Conservation (phyloP, 2,797 vertebrate genomes). For the Cuculus canorus region DNA sequence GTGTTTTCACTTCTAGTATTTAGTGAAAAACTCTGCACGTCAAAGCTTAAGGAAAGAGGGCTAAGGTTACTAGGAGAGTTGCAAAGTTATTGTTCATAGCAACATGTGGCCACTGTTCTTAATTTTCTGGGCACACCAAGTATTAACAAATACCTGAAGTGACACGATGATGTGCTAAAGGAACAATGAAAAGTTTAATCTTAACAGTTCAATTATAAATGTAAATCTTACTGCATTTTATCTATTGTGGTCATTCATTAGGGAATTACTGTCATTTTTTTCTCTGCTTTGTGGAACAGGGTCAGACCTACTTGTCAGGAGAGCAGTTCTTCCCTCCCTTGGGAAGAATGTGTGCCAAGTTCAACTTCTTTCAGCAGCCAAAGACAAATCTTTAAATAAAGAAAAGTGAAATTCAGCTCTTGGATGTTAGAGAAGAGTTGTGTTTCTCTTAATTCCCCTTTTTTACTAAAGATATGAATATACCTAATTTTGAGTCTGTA, state of each 20-base stretch:
- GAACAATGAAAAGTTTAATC: not conserved
- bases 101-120: not conserved
- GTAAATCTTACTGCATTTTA: not conserved
- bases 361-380: not conserved
- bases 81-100: not conserved
- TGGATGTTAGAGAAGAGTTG: not conserved
- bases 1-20: not conserved
- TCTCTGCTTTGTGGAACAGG: not conserved
- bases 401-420: not conserved
- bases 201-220: not conserved
- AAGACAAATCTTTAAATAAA: not conserved
- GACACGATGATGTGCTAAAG: not conserved
- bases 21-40: not conserved
- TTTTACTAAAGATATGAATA: not conserved
- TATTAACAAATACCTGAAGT: not conserved
- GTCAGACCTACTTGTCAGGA: not conserved
- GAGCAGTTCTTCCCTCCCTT: not conserved
- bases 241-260: not conserved
- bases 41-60: not conserved
- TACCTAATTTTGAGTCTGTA: not conserved
- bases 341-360: not conserved
- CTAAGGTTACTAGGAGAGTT: not conserved
- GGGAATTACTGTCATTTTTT: not conserved
- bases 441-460: not conserved
- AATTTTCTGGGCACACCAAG: not conserved